These are phyloP conservation scores for Drosophila persimilis DNA, from an alignment of 1,140 invertebrate species.

Conservation along the genomic window DNA sequence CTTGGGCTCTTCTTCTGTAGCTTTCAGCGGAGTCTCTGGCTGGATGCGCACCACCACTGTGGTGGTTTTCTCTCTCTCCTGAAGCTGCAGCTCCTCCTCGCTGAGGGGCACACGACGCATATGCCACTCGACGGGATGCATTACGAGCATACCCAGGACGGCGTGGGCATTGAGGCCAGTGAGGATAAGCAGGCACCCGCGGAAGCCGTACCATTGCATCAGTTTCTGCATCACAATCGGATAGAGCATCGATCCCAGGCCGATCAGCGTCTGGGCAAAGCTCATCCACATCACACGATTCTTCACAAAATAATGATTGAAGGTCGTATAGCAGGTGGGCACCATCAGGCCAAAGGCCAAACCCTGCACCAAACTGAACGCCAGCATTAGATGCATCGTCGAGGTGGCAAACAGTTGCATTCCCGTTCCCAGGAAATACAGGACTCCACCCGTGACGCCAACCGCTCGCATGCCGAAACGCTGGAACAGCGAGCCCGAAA, in stretches of 20 bases:
- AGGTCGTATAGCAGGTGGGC: conserved; percentile 85
- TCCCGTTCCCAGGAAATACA: conserved; percentile 84
- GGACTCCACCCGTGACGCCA: conserved; percentile 84
- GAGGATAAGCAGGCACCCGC: conserved; percentile 86
- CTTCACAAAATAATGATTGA: conserved; percentile 86
- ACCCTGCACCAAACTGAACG: conserved; percentile 86
- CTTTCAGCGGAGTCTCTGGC: conserved; percentile 55
- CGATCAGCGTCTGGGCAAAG: conserved; percentile 85
- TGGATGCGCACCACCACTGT: conserved; percentile 48
- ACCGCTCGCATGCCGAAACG: conserved; percentile 84
- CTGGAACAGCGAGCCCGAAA: conserved; percentile 85
- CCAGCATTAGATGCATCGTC: conserved; percentile 84
- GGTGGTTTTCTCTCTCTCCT: neutral
- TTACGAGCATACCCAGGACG: conserved; percentile 86
- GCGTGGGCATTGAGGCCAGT: conserved; percentile 86
- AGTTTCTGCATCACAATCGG: conserved; percentile 84
- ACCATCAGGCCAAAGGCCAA: conserved; percentile 85
- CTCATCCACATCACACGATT: conserved; percentile 86
- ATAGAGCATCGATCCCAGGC: conserved; percentile 85
- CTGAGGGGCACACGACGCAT: conserved; percentile 83
- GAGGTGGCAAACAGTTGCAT: conserved; percentile 84
- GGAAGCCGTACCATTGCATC: conserved; percentile 85
- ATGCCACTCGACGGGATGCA: conserved; percentile 89
- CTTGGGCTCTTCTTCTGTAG: conserved; percentile 24
- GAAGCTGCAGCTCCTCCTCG: conserved; percentile 35